phyloP scores from a whole-genome alignment of 2,797 vertebrate genomes.

The Esox lucius region DNA sequence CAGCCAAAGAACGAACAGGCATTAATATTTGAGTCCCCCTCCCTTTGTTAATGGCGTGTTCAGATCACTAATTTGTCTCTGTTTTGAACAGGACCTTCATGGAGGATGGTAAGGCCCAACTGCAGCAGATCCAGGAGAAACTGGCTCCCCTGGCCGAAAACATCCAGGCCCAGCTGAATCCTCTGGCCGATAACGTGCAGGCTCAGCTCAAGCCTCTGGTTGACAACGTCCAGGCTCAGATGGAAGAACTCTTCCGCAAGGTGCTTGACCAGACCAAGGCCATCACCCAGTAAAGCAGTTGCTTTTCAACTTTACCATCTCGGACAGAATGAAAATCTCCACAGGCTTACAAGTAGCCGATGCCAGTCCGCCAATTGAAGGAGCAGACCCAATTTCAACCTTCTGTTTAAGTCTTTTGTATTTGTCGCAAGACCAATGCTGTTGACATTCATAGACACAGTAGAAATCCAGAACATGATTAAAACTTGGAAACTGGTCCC shows the following conservation, averaged over 20 bases:
- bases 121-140: slow-evolving; percentile 62
- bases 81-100: slow-evolving; percentile 51
- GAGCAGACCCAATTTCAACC: slow-evolving; percentile 3
- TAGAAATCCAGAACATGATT: slow-evolving; percentile 38
- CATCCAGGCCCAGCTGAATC: slow-evolving; percentile 50
- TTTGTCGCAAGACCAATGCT: slow-evolving; percentile 33
- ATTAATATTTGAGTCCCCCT: neutral
- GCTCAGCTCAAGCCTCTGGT: slow-evolving; percentile 52
- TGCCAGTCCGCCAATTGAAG: neutral
- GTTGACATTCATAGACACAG: slow-evolving; percentile 10
- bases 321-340: slow-evolving; percentile 7
- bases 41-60: neutral
- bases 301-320: neutral
- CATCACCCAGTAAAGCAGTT: slow-evolving; percentile 37
- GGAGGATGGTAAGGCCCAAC: slow-evolving; percentile 41
- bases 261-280: slow-evolving; percentile 30
- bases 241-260: slow-evolving; percentile 38
- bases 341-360: neutral
- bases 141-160: slow-evolving; percentile 15
- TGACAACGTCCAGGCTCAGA: slow-evolving; percentile 36
- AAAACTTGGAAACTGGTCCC: slow-evolving; percentile 36
- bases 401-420: neutral
- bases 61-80: neutral
- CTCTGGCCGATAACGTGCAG: slow-evolving; percentile 46
- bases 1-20: neutral